These are phyloP conservation scores for Reinhardtius hippoglossoides DNA, from an alignment of 2,113 vertebrate species.

Conservation along the genomic window DNA sequence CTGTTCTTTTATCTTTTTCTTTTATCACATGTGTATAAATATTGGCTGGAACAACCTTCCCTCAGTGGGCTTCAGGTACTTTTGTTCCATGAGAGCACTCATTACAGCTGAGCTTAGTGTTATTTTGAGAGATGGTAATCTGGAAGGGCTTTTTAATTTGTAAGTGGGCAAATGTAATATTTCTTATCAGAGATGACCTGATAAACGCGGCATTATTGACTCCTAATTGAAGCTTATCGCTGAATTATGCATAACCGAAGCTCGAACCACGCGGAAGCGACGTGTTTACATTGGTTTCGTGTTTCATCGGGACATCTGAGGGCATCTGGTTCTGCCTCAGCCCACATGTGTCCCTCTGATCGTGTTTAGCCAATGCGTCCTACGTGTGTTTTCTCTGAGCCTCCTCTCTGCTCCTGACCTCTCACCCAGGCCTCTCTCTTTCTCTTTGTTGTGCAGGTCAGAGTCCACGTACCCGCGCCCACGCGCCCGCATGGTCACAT, in stretches of 20 bases:
- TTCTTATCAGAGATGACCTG: slow-evolving; percentile 25
- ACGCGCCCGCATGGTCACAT: slow-evolving; percentile 61
- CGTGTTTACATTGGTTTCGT: slow-evolving; percentile 56
- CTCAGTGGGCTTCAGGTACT: slow-evolving; percentile 66
- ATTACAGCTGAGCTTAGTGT: slow-evolving; percentile 54
- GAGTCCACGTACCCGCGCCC: slow-evolving; percentile 64
- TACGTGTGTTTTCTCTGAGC: slow-evolving; percentile 72
- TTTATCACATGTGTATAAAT: slow-evolving; percentile 70
- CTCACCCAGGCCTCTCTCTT: slow-evolving; percentile 72
- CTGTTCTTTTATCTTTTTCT: slow-evolving; percentile 68
- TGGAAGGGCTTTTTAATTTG: slow-evolving; percentile 44
- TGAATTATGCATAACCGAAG: slow-evolving; percentile 16
- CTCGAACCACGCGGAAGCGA: slow-evolving; percentile 1
- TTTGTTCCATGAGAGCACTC: slow-evolving; percentile 57
- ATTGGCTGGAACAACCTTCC: slow-evolving; percentile 66
- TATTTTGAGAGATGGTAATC: slow-evolving; percentile 55
- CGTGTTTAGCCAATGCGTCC: slow-evolving; percentile 70
- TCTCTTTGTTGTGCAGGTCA: slow-evolving; percentile 82
- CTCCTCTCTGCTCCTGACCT: slow-evolving; percentile 72
- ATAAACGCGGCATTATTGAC: slow-evolving; percentile 16
- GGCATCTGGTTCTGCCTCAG: slow-evolving; percentile 73
- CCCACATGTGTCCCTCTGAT: slow-evolving; percentile 73
- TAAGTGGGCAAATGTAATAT: slow-evolving; percentile 29
- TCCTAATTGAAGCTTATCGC: slow-evolving; percentile 20
- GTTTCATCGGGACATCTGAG: slow-evolving; percentile 61